These are phyloP conservation scores for Melanerpes aurifrons DNA, from an alignment of 2,113 vertebrate species.

Conservation along the genomic window DNA sequence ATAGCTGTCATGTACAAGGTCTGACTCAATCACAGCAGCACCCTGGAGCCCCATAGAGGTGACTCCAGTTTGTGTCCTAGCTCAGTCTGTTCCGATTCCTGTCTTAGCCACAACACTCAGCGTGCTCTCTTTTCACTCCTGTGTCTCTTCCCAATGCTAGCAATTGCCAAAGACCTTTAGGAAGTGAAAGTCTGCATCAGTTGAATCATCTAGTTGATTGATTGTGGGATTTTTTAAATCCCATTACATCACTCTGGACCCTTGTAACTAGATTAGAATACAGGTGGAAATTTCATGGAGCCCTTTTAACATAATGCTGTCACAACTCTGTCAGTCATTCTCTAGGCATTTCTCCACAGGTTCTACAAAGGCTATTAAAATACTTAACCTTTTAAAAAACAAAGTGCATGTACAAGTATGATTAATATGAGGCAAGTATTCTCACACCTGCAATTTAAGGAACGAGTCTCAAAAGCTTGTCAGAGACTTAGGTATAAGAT, in stretches of 20 bases:
- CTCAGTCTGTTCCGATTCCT: neutral
- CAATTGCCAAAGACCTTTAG: neutral
- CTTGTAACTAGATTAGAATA: neutral
- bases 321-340: neutral
- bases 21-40: neutral
- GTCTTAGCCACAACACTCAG: neutral
- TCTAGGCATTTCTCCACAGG: neutral
- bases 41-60: rapidly evolving
- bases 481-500: neutral
- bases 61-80: neutral
- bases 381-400: neutral
- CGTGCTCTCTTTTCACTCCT: neutral
- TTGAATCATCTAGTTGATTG: neutral
- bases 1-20: rapidly evolving
- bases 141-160: neutral
- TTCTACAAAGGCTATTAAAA: neutral
- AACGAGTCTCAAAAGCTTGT: neutral
- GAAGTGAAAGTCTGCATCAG: neutral
- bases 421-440: neutral
- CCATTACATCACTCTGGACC: neutral
- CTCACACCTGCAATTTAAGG: neutral
- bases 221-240: neutral
- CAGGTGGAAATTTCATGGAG: neutral
- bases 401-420: rapidly evolving
- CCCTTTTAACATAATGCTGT: neutral